Evolutionary conservation across 2,888 invertebrate species (phyloP), one percentile per base, ranked within the genome.

Genomic region (Fragum whitleyi): DNA sequence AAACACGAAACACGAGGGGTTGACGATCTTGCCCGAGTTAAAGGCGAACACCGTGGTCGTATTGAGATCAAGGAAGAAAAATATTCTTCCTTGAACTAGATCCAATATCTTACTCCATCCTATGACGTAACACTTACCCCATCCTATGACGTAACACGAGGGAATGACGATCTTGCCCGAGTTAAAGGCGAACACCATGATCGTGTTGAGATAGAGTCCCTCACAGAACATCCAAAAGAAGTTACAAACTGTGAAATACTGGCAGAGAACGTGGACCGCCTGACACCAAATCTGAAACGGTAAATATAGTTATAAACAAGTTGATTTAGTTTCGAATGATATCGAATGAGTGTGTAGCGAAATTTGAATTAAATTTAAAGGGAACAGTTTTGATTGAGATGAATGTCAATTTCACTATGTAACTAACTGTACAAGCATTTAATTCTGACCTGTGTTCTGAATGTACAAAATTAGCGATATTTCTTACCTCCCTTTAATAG

Each of bases 31-130:
- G 94, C 98, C 98, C n/a, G 97, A 96, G 87, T 97, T 97, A 94
- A 98, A 98, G 7, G 98, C 97, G 86, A 96, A 96, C 26, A 98
- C 97, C 1, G 98, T 96, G 87, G 98, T 96, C 0, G 98, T 98
- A 95, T 98, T 98, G 87, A 98, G 85, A 61, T 89, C 88, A 0
- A 89, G 77, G n/a, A n/a, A n/a, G n/a, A n/a, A n/a, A n/a, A n/a
- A n/a, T n/a, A n/a, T n/a, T n/a, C n/a, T n/a, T n/a, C n/a, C n/a
- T n/a, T n/a, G n/a, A n/a, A n/a, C n/a, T n/a, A n/a, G n/a, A n/a
- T n/a, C n/a, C n/a, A n/a, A n/a, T n/a, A n/a, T n/a, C n/a, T n/a
- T n/a, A n/a, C n/a, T n/a, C n/a, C n/a, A n/a, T n/a, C n/a, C n/a
- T n/a, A n/a, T n/a, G n/a, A n/a, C n/a, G n/a, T n/a, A n/a, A n/a